These are phyloP conservation scores for Pseudomyrmex cubaensis DNA, from an alignment of 1,140 invertebrate genomes.

Conservation along the genomic window DNA sequence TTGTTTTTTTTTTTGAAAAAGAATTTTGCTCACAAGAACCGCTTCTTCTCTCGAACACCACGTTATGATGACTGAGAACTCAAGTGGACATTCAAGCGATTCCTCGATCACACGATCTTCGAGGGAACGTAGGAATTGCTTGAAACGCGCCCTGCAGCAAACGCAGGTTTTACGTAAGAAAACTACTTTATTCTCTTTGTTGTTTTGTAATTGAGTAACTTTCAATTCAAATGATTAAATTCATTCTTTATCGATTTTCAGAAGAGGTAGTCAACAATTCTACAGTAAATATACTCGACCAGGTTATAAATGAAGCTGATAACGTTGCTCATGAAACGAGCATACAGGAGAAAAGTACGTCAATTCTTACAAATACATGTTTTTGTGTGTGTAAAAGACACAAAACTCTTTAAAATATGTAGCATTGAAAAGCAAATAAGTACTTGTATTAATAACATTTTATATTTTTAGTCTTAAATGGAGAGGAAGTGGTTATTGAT, in stretches of 20 bases:
- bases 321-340: constrained; percentile 70
- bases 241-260: constrained; percentile 35
- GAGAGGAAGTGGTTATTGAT: constrained; percentile 80
- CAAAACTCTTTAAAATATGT: too few species aligned
- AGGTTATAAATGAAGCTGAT: constrained; percentile 70
- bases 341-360: constrained; percentile 74
- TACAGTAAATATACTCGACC: constrained; percentile 66
- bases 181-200: not conserved
- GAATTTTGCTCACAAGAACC: too few species aligned
- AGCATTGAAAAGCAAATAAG: constrained; percentile 12
- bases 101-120: constrained; percentile 61
- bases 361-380: not conserved
- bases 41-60: too few species aligned
- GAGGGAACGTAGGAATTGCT: constrained; percentile 66
- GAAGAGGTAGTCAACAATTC: constrained; percentile 54
- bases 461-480: constrained; percentile 70
- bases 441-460: constrained; percentile 27
- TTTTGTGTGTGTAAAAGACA: not conserved
- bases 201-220: not conserved
- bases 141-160: constrained; percentile 51
- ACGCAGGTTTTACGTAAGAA: constrained; percentile 69
- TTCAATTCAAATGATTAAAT: constrained; percentile 17
- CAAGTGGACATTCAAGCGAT: constrained; percentile 23
- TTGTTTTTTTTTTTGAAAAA: not conserved
- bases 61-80: not conserved